phyloP scores from a whole-genome alignment of 1,140 invertebrate species.

The Hermetia illucens region DNA sequence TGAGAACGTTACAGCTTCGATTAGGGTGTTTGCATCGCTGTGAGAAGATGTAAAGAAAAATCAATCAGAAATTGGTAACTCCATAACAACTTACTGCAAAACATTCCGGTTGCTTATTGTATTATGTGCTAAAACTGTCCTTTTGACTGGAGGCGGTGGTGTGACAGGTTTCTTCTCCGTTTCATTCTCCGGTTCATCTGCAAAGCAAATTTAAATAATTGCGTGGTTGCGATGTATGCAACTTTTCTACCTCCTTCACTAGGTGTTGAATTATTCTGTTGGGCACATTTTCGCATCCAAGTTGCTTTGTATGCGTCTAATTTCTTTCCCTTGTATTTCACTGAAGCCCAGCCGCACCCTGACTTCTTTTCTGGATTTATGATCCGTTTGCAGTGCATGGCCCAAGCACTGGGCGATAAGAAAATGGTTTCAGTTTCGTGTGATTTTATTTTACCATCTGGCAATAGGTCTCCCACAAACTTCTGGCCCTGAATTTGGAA shows the following conservation, averaged over 20 bases:
- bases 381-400: conserved; percentile 78
- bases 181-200: conserved; percentile 28
- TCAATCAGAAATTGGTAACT: conserved; percentile 4
- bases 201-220: neutral
- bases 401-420: conserved; percentile 83
- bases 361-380: conserved; percentile 85
- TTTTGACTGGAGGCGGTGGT: conserved; percentile 37
- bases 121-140: conserved; percentile 51
- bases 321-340: conserved; percentile 71
- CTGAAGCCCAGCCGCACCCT: conserved; percentile 80
- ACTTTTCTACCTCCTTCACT: conserved; percentile 20
- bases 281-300: conserved; percentile 54
- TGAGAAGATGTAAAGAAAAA: conserved; percentile 16
- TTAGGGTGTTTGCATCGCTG: conserved; percentile 76
- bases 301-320: conserved; percentile 74
- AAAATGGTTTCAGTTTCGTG: conserved; percentile 78
- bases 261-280: conserved; percentile 36
- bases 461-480: conserved; percentile 72
- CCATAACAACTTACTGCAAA: conserved; percentile 44
- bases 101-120: conserved; percentile 50
- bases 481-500: conserved; percentile 76
- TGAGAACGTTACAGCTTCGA: conserved; percentile 76
- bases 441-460: conserved; percentile 77
- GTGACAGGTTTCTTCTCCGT: conserved; percentile 40
- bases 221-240: neutral